These are phyloP conservation scores for Paraplagusia blochii DNA, from an alignment of 2,113 vertebrate genomes.

Conservation along the genomic window DNA sequence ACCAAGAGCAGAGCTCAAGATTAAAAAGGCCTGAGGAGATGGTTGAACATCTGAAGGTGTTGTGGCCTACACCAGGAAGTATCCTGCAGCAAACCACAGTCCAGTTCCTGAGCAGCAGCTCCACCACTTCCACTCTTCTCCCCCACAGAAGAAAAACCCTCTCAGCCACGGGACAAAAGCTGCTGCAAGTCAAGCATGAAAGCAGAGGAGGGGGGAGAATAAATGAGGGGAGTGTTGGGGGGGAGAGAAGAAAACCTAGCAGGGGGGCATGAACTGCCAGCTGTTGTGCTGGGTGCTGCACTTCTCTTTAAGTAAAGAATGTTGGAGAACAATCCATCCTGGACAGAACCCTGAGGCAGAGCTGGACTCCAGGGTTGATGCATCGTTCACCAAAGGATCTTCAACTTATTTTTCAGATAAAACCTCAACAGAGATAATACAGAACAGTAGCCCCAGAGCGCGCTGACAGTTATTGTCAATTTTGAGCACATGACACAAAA, in stretches of 20 bases:
- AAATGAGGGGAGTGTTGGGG: conserved; percentile 59
- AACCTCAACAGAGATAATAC: too few relatives aligned
- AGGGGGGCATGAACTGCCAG: conserved; percentile 72
- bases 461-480: conserved; percentile 6
- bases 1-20: conserved; percentile 47
- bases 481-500: conserved; percentile 8
- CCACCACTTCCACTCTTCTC: conserved; percentile 25
- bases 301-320: conserved; percentile 53
- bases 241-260: conserved; percentile 51
- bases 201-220: conserved; percentile 54
- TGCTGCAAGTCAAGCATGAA: conserved; percentile 84
- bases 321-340: conserved; percentile 60
- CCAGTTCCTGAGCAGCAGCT: conserved; percentile 49
- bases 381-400: conserved; percentile 24
- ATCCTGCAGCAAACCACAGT: conserved; percentile 25
- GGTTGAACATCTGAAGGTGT: conserved; percentile 60
- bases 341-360: conserved; percentile 44
- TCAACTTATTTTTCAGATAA: background rate
- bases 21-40: conserved; percentile 58
- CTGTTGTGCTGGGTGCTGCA: conserved; percentile 81
- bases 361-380: conserved; percentile 28
- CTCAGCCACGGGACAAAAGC: conserved; percentile 77
- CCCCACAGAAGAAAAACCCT: conserved; percentile 52
- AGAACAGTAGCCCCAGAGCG: conserved; percentile 12
- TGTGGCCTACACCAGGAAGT: conserved; percentile 49